Evolutionary conservation across 2,888 invertebrate species (phyloP).

Genomic region (Mythimna ferrago): DNA sequence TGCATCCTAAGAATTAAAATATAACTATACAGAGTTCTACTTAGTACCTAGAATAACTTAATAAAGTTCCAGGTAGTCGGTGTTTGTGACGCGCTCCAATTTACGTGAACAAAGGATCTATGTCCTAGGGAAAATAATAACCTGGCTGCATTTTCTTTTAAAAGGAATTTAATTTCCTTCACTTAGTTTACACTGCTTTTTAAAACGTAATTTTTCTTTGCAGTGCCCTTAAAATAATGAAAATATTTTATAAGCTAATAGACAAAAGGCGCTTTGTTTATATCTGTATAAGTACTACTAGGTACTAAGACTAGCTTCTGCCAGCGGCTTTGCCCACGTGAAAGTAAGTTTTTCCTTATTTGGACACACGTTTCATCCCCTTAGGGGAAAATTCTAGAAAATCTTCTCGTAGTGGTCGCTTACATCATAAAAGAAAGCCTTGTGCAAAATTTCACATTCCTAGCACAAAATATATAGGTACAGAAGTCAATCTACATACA

Average conservation of each 20-base stretch:
- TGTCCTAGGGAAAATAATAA: not conserved
- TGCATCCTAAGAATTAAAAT: not conserved
- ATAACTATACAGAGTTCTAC: not conserved
- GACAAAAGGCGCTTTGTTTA: not conserved
- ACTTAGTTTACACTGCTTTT: not conserved
- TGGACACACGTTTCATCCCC: too few relatives aligned
- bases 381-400: too few relatives aligned
- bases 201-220: not conserved
- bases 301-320: too few relatives aligned
- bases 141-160: conserved; percentile 8
- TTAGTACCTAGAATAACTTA: not conserved
- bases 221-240: not conserved
- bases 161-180: conserved; percentile 7
- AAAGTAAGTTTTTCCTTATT: too few relatives aligned
- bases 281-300: too few relatives aligned
- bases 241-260: not conserved
- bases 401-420: too few relatives aligned
- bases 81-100: conserved; percentile 4
- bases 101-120: conserved; percentile 4
- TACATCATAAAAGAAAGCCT: too few relatives aligned
- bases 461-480: too few relatives aligned
- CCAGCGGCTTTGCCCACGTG: too few relatives aligned
- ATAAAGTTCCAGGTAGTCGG: conserved; percentile 20
- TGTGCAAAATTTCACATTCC: too few relatives aligned
- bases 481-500: too few relatives aligned